phyloP scores from a whole-genome alignment of 2,113 vertebrate genomes.

The Corydoras maculifer region DNA sequence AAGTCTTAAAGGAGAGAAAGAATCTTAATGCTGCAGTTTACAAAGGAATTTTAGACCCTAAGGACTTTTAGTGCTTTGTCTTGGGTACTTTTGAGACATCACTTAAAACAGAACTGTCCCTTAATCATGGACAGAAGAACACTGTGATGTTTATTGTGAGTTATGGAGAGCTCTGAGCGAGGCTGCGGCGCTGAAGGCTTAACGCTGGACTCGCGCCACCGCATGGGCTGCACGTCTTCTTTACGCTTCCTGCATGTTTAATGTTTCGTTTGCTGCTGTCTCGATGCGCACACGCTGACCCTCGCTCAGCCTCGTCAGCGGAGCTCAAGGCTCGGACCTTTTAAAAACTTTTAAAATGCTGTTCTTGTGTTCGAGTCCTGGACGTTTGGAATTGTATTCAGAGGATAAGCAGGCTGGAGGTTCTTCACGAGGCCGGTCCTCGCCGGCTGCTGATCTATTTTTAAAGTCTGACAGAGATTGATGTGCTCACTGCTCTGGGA shows the following conservation, averaged over 20 bases:
- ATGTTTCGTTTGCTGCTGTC: conserved; percentile 6
- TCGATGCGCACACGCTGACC: conserved; percentile 5
- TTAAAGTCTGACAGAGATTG: conserved; percentile 15
- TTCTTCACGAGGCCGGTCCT: neutral
- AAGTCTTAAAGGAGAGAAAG: no score
- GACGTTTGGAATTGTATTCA: conserved; percentile 17
- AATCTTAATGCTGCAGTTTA: no score
- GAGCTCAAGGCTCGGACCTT: neutral
- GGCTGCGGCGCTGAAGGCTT: conserved; percentile 11
- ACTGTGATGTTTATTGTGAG: conserved; percentile 11
- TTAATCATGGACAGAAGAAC: conserved; percentile 10
- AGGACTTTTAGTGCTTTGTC: no score
- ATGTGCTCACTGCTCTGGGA: conserved; percentile 1
- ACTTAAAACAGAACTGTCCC: no score
- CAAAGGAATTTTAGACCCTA: no score
- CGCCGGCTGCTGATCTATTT: conserved; percentile 13
- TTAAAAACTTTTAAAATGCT: conserved; percentile 8
- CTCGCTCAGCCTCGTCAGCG: neutral
- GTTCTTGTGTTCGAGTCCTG: conserved; percentile 8
- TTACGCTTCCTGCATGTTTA: neutral
- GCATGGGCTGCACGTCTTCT: conserved; percentile 9
- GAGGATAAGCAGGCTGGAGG: neutral
- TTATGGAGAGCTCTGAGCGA: conserved; percentile 6
- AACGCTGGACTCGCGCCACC: conserved; percentile 14
- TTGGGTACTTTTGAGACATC: no score